Conservation (phyloP, 2,888 invertebrate genomes). For the Chrysolina haemoptera region DNA sequence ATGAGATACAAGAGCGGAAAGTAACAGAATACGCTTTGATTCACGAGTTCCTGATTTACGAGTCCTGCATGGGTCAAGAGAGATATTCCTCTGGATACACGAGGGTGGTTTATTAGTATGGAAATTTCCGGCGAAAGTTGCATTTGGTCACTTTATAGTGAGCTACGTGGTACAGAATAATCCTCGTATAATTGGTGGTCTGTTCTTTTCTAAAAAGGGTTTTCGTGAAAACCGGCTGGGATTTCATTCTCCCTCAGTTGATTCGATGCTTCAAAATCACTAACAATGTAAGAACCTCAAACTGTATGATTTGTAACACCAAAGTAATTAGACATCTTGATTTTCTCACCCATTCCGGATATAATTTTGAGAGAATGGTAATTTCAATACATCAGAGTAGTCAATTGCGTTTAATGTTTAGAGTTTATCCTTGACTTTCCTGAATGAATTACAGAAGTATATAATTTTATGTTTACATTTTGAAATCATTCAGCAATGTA, state of each 20-base stretch:
- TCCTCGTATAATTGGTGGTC: neutral
- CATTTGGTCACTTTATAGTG: neutral
- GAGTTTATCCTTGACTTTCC: too few species aligned
- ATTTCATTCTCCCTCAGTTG: neutral
- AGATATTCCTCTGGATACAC: constrained; percentile 8
- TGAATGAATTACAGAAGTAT: too few species aligned
- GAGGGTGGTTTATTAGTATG: neutral
- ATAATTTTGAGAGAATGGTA: too few species aligned
- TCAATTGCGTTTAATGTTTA: too few species aligned
- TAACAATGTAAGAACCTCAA: too few species aligned
- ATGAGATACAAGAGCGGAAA: constrained; percentile 35
- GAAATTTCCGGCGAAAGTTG: neutral
- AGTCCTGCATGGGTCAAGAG: neutral
- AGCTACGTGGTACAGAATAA: neutral
- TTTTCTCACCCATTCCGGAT: too few species aligned
- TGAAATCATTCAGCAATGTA: too few species aligned
- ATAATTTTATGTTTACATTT: too few species aligned
- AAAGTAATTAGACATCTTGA: too few species aligned
- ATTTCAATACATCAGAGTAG: too few species aligned
- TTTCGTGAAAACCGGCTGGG: neutral
- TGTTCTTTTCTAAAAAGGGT: neutral
- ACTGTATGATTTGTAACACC: too few species aligned
- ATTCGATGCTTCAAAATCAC: too few species aligned
- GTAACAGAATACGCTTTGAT: constrained; percentile 34
- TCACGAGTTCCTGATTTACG: constrained; percentile 28